phyloP scores from a whole-genome alignment of 92 coral and sea anemone genomes.

The Umimayanthus kanabou region DNA sequence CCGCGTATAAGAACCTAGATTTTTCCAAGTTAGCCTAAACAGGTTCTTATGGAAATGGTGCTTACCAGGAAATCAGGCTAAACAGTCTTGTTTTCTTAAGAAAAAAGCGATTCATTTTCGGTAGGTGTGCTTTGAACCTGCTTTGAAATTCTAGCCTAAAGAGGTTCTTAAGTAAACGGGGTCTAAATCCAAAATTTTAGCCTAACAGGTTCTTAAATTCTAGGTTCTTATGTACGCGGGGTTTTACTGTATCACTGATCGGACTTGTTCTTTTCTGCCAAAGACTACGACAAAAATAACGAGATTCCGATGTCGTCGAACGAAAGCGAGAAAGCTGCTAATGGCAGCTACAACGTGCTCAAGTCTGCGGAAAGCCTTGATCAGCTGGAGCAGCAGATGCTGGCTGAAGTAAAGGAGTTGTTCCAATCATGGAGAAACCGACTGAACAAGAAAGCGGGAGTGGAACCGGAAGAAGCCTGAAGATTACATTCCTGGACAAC shows the following conservation, averaged over 20 bases:
- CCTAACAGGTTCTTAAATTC: too few relatives aligned
- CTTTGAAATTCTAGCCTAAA: too few relatives aligned
- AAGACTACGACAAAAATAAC: neutral
- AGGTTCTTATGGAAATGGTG: too few relatives aligned
- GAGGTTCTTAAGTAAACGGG: too few relatives aligned
- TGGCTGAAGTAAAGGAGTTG: slow-evolving; percentile 21
- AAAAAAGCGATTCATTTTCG: too few relatives aligned
- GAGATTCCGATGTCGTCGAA: slow-evolving; percentile 14
- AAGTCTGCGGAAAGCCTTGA: slow-evolving; percentile 22
- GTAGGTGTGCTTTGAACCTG: too few relatives aligned
- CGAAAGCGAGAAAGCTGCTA: neutral
- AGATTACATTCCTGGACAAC: neutral
- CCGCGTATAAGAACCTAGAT: too few relatives aligned
- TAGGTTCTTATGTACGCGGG: too few relatives aligned
- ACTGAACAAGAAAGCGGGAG: neutral
- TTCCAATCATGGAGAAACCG: slow-evolving; percentile 34
- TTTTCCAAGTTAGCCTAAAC: too few relatives aligned
- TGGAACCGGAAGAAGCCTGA: neutral
- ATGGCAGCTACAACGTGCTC: slow-evolving; percentile 7
- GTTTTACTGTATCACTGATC: neutral
- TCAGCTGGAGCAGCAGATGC: slow-evolving; percentile 32
- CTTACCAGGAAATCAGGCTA: too few relatives aligned
- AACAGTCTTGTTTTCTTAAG: too few relatives aligned
- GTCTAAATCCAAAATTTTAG: too few relatives aligned
- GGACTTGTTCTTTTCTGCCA: neutral